These are phyloP conservation scores for Asarcornis scutulata DNA, from an alignment of 2,113 vertebrate species.

Conservation along the genomic window DNA sequence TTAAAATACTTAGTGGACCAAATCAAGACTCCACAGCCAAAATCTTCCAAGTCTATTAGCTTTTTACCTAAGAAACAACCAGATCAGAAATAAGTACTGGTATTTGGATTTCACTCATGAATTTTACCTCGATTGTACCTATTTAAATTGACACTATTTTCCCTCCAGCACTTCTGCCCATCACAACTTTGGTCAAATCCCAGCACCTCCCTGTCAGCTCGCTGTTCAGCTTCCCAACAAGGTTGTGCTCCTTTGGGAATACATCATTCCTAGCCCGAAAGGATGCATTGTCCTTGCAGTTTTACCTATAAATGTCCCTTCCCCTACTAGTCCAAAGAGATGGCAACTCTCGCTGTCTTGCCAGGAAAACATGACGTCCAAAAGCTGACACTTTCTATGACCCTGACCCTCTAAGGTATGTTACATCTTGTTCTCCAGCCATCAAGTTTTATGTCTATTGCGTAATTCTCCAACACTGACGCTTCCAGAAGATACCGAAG, in stretches of 20 bases:
- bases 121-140: background rate
- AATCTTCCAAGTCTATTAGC: background rate
- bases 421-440: conserved; percentile 57
- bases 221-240: background rate
- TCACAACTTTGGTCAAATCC: background rate
- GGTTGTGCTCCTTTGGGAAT: background rate
- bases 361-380: conserved; percentile 52
- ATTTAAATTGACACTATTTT: background rate
- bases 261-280: background rate
- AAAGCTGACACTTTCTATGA: conserved; percentile 8
- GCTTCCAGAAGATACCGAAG: conserved; percentile 14
- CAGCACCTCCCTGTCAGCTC: background rate
- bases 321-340: background rate
- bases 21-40: background rate
- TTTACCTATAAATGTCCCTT: conserved; percentile 43
- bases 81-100: background rate
- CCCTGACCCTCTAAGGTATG: conserved; percentile 47
- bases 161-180: background rate
- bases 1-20: background rate
- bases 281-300: background rate
- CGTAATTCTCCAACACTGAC: background rate
- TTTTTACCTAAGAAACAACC: background rate
- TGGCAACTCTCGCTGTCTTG: background rate
- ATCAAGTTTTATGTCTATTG: background rate
- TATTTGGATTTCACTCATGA: background rate